Evolutionary conservation across 1,140 invertebrate species (phyloP).

Genomic region (Trichonephila inaurata): DNA sequence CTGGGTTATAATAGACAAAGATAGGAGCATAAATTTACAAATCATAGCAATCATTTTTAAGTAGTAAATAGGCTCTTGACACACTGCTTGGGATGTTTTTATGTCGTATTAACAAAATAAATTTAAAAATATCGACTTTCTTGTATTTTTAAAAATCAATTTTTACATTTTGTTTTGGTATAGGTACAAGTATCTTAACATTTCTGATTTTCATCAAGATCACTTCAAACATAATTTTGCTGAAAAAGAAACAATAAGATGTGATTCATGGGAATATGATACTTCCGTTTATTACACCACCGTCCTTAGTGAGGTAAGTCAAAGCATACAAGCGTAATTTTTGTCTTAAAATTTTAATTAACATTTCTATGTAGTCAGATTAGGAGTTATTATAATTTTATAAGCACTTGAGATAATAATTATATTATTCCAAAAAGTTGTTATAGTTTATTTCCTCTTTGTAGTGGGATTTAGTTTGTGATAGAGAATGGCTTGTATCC

Average conservation of each 20-base stretch:
- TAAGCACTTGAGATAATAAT: neutral
- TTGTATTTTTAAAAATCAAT: too few relatives aligned
- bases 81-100: too few relatives aligned
- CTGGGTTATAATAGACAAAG: too few relatives aligned
- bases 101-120: too few relatives aligned
- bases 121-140: too few relatives aligned
- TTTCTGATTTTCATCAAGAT: neutral
- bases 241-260: neutral
- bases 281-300: conserved; percentile 56
- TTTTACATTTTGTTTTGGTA: neutral
- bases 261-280: conserved; percentile 70
- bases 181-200: neutral
- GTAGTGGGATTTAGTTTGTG: conserved; percentile 89
- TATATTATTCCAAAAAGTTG: neutral
- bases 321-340: too few relatives aligned
- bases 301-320: conserved; percentile 72
- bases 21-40: too few relatives aligned
- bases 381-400: too few relatives aligned
- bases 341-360: too few relatives aligned
- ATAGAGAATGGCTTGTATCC: conserved; percentile 85
- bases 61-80: too few relatives aligned
- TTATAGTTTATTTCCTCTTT: conserved; percentile 73
- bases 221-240: neutral
- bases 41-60: too few relatives aligned
- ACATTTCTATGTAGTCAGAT: too few relatives aligned